Evolutionary conservation across 2,888 invertebrate genomes (phyloP).

Genomic region (Ormyrus rosae): DNA sequence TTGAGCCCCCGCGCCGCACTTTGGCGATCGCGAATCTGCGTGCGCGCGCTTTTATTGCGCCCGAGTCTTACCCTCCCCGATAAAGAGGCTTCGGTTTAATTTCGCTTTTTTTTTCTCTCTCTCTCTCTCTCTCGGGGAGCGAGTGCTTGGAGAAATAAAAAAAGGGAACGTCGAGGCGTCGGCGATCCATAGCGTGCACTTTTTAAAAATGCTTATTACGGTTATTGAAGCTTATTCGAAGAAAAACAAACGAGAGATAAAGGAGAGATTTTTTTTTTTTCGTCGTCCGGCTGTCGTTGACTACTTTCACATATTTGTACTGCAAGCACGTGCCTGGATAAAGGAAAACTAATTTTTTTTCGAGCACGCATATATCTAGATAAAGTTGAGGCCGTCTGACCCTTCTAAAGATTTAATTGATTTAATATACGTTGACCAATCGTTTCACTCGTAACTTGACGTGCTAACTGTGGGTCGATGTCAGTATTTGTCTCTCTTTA

Average conservation of each 20-base stretch:
- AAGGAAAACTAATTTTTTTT: conserved; percentile 21
- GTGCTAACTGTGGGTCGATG: conserved; percentile 61
- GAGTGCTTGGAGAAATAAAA: no score
- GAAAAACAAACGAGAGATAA: neutral
- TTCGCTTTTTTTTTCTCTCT: conserved; percentile 17
- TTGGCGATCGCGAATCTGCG: neutral
- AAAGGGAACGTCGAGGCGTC: no score
- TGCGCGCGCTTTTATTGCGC: conserved; percentile 36
- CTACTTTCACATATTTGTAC: conserved; percentile 1
- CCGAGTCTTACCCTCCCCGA: conserved; percentile 3
- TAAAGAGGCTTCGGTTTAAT: conserved; percentile 35
- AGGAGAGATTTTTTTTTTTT: neutral
- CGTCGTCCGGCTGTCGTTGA: neutral
- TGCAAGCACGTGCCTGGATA: neutral
- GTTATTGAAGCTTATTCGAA: neutral
- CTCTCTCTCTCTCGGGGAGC: neutral
- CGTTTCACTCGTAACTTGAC: conserved; percentile 61
- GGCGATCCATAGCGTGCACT: neutral
- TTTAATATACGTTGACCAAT: conserved; percentile 63
- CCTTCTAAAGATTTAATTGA: conserved; percentile 65
- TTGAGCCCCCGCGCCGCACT: conserved; percentile 56
- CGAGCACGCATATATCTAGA: conserved; percentile 56
- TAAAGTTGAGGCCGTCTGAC: conserved; percentile 61
- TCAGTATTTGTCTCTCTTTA: conserved; percentile 59
- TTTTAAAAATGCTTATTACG: no score